Percentiles rank a stretch among this genome's conserved stretches.
Conservation (phyloP, 2,113 vertebrate genomes). For the Halichoeres trimaculatus region DNA sequence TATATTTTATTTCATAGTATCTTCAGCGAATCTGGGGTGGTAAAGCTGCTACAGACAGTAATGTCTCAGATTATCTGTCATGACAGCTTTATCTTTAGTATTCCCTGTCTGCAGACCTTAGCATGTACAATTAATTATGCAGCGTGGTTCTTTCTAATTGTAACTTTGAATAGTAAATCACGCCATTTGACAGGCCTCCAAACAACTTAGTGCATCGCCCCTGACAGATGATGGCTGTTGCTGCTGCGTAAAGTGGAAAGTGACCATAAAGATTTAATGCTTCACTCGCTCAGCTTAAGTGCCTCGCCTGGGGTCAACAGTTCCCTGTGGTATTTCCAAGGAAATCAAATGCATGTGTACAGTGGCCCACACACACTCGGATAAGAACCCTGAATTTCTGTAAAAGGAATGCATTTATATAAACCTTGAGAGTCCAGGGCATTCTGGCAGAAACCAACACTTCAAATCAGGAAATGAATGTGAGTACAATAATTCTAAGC, state of each 20-base stretch:
- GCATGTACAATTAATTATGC: constrained; percentile 23
- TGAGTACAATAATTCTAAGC: background rate
- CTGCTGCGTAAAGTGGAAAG: constrained; percentile 66
- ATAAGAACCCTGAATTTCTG: background rate
- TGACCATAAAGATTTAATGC: constrained; percentile 78
- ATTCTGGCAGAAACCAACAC: background rate
- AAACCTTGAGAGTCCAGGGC: constrained; percentile 15
- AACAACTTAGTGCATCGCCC: constrained; percentile 54
- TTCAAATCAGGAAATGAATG: background rate
- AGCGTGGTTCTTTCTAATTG: constrained; percentile 14
- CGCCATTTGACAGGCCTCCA: constrained; percentile 51
- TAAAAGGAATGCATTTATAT: background rate
- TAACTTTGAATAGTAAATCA: constrained; percentile 50
- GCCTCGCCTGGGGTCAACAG: constrained; percentile 72
- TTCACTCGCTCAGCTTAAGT: constrained; percentile 64
- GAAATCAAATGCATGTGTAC: constrained; percentile 37
- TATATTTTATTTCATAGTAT: background rate
- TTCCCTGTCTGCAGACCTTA: background rate
- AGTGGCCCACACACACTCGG: background rate
- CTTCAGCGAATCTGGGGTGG: background rate
- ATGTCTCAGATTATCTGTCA: background rate
- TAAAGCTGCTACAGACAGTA: background rate
- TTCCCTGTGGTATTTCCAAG: constrained; percentile 64
- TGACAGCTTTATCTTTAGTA: background rate
- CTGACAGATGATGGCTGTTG: constrained; percentile 67